Base-by-base conservation (phyloP, 2,888 invertebrate species). In the Limnephilus rhombicus region DNA sequence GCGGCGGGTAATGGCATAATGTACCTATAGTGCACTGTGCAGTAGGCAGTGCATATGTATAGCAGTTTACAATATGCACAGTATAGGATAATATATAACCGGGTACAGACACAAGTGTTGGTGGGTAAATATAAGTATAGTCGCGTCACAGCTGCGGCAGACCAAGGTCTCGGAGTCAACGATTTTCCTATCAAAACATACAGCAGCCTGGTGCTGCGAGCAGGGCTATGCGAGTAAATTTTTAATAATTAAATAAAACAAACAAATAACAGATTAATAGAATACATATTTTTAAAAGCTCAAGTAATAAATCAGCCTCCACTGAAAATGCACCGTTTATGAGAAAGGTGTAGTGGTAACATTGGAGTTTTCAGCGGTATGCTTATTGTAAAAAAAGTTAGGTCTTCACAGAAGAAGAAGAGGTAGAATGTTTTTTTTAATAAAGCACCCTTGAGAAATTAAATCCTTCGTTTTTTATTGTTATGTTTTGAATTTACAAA, bases 81-180 rank as follows among this genome's bases (percentile, higher is more conserved):
- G 24, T n/a, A 24, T 68, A 68, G 68, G 68, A 5, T 12, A 45
- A 45, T 85, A 41, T 85, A 85, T 83, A 83, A 37, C 37, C 9
- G 37, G 31, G 85, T 13, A 12, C 49, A 29, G n/a, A 85, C 11
- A 13, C 45, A 87, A 49, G 53, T 53, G 45, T 31, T n/a, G 87
- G 87, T 87, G 29, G 29, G 87, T 87, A 53, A 31, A 29, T 68
- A 68, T 68, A 68, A 45, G 87, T 91, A 80, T 85, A 89, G 41
- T 82, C 53, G 89, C 89, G 37, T 81, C 81, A 53, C 91, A 91
- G 91, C 91, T 89, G 91, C 92, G 49, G 81, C 49, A 45, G 86
- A 24, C 92, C 93, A 93, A 93, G 93, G 93, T 92, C 92, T 82
- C 92, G 29, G 89, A 92, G 90, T 91, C 92, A 92, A 92, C 92